Evolutionary conservation across 2,888 invertebrate genomes (phyloP).

Genomic region (Drosophila multiciliata): DNA sequence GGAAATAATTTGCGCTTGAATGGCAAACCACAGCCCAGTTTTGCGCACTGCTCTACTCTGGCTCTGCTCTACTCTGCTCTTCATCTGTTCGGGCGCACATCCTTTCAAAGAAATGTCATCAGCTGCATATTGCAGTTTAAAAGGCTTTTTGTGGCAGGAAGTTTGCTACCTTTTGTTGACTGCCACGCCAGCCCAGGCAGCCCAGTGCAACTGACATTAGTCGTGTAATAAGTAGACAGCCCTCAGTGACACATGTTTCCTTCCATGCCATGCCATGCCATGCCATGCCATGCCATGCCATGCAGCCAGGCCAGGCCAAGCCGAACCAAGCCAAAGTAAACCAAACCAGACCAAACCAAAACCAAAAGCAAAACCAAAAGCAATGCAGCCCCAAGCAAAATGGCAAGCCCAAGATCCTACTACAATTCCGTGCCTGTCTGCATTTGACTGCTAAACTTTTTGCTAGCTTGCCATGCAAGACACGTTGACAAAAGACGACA

Average conservation of each 20-base stretch:
- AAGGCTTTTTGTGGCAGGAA: slow-evolving; percentile 70
- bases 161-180: slow-evolving; percentile 75
- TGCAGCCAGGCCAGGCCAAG: slow-evolving; percentile 19
- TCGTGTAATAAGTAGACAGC: slow-evolving; percentile 80
- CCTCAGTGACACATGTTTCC: slow-evolving; percentile 77
- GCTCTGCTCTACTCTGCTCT: background rate
- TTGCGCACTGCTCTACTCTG: background rate
- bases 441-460: slow-evolving; percentile 62
- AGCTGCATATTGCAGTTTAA: slow-evolving; percentile 67
- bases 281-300: slow-evolving; percentile 10
- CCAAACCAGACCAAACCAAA: slow-evolving; percentile 34
- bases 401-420: slow-evolving; percentile 34
- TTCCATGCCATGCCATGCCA: slow-evolving; percentile 57
- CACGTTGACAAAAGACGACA: slow-evolving; percentile 78
- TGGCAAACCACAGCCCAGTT: slow-evolving; percentile 60
- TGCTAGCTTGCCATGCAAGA: slow-evolving; percentile 69
- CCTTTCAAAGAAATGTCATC: slow-evolving; percentile 53
- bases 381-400: slow-evolving; percentile 3
- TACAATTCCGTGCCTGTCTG: slow-evolving; percentile 51
- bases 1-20: slow-evolving; percentile 67
- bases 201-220: slow-evolving; percentile 74
- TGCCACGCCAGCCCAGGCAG: slow-evolving; percentile 24
- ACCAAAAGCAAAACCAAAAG: slow-evolving; percentile 14
- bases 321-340: slow-evolving; percentile 19
- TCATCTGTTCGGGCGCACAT: slow-evolving; percentile 11